Evolutionary conservation across 2,888 invertebrate species (phyloP).

Genomic region (Zonitis immaculata): DNA sequence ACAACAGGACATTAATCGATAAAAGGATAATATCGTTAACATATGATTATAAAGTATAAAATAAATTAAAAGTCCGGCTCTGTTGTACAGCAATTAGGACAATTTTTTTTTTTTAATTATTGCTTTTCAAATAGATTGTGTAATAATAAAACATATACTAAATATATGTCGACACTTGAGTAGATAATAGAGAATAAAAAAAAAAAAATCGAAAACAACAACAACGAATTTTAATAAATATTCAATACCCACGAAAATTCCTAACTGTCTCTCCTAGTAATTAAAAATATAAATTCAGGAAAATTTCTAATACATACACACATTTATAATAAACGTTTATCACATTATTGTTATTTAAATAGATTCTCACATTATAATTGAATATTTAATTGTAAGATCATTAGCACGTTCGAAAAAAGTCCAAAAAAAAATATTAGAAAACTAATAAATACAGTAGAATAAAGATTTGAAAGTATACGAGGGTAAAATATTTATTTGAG

Average conservation of each 20-base stretch:
- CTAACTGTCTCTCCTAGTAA: not conserved
- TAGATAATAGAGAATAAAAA: not conserved
- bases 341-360: not conserved
- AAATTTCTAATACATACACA: too few relatives aligned
- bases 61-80: too few relatives aligned
- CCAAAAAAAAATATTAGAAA: too few relatives aligned
- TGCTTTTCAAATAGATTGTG: too few relatives aligned
- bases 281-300: too few relatives aligned
- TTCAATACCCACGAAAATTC: not conserved
- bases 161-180: not conserved
- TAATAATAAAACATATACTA: too few relatives aligned
- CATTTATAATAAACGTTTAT: too few relatives aligned
- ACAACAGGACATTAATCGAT: conserved; percentile 14
- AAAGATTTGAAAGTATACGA: not conserved
- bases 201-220: too few relatives aligned
- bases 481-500: not conserved
- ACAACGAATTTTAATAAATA: not conserved
- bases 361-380: not conserved
- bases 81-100: too few relatives aligned
- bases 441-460: not conserved
- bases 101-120: too few relatives aligned
- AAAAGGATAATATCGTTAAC: not conserved
- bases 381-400: not conserved
- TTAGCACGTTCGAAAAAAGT: not conserved
- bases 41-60: too few relatives aligned